These are phyloP conservation scores for Scyliorhinus canicula DNA, from an alignment of 2,797 vertebrate species.

Conservation along the genomic window DNA sequence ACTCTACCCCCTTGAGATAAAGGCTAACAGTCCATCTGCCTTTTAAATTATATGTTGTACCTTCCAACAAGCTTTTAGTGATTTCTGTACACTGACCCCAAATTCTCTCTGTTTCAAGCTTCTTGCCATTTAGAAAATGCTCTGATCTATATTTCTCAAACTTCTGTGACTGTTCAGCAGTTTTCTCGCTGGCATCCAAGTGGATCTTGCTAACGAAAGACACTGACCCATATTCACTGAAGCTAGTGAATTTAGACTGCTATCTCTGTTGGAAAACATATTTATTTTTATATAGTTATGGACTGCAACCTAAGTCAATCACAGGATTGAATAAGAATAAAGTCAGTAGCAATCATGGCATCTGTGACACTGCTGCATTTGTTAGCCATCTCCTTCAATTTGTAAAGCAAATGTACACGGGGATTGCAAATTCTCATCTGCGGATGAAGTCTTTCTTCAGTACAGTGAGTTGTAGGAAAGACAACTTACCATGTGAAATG, in stretches of 20 bases:
- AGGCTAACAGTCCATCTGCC: not conserved
- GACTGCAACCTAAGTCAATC: not conserved
- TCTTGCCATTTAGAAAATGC: not conserved
- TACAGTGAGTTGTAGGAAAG: not conserved
- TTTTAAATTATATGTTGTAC: not conserved
- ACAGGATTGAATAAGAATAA: constrained; percentile 30
- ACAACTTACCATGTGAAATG: not conserved
- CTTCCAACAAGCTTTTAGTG: not conserved
- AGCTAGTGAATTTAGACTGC: not conserved
- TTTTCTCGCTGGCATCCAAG: not conserved
- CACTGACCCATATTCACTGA: not conserved
- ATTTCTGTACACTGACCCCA: not conserved
- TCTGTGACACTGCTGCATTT: not conserved
- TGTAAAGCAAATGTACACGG: not conserved
- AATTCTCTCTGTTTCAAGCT: not conserved
- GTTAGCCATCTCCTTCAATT: constrained; percentile 7
- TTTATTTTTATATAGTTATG: constrained; percentile 21
- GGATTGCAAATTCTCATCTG: not conserved
- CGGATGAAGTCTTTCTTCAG: not conserved
- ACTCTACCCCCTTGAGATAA: not conserved
- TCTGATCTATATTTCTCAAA: not conserved
- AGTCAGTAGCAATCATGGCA: constrained; percentile 4
- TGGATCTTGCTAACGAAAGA: not conserved
- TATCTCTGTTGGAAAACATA: not conserved
- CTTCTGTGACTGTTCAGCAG: not conserved